These are phyloP conservation scores for Calameuta idolon DNA, from an alignment of 2,888 invertebrate species.

Conservation along the genomic window DNA sequence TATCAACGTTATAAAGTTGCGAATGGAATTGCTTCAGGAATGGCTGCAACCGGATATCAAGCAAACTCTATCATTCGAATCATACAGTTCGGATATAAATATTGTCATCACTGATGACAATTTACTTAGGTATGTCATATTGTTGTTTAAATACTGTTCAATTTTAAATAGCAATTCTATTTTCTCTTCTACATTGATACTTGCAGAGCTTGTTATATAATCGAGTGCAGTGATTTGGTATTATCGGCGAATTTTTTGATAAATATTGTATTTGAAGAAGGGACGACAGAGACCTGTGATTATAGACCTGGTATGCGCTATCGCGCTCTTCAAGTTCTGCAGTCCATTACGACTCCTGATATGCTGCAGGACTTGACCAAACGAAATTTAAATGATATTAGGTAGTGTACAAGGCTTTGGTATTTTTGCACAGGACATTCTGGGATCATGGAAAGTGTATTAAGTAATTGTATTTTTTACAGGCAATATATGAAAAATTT, in stretches of 20 bases:
- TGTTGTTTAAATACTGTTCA: background rate
- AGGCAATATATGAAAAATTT: constrained; percentile 57
- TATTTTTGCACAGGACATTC: background rate
- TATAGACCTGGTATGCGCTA: constrained; percentile 53
- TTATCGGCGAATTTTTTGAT: constrained; percentile 55
- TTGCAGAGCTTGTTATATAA: constrained; percentile 63
- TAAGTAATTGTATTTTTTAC: constrained; percentile 6
- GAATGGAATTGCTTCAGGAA: constrained; percentile 61
- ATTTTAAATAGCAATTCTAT: background rate
- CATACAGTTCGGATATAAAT: constrained; percentile 26
- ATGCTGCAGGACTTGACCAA: constrained; percentile 55
- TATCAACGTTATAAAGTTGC: constrained; percentile 62
- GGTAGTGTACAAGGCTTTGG: constrained; percentile 36
- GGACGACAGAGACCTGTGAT: constrained; percentile 32
- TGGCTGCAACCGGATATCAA: constrained; percentile 57
- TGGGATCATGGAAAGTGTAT: background rate
- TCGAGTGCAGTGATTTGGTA: constrained; percentile 52
- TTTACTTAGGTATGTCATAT: constrained; percentile 42
- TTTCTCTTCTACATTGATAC: constrained; percentile 12
- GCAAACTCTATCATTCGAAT: constrained; percentile 16
- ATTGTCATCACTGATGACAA: constrained; percentile 45
- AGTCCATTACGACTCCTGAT: constrained; percentile 47
- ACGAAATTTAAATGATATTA: constrained; percentile 44
- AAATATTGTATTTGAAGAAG: constrained; percentile 51
- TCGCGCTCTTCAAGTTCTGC: constrained; percentile 60